Evolutionary conservation across 2,797 vertebrate genomes (phyloP), one percentile per base, ranked within the genome.

Genomic region (Girardinus metallicus): DNA sequence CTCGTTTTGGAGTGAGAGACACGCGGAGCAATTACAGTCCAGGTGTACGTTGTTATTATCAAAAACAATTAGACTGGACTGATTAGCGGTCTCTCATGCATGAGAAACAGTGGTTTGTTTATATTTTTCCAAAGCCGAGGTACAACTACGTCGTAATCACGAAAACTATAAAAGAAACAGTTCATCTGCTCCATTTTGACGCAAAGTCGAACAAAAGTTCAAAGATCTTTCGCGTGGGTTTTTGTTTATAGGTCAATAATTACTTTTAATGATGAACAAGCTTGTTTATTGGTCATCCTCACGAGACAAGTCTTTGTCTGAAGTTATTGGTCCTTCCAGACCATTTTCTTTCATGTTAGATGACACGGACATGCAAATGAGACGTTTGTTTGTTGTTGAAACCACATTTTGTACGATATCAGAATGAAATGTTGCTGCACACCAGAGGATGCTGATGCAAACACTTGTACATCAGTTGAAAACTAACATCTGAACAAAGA

Each of bases 11-110:
- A 91, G 86, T 87, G 91, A 89, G 87, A 90, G 85, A 90, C 84
- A 88, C 83, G 88, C 83, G 75, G 75, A 75, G 89, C 87, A 88
- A 88, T 92, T 91, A 90, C 41, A 53, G 76, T 89, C 83, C 84
- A 91, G 89, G 89, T 88, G 88, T 79, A 77, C 75, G 82, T 80
- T 85, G 80, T 84, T 91, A 86, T 88, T 89, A 83, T 76, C 81
- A 53, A 85, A 89, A 88, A 90, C 93, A 94, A 94, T 94, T 93
- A 91, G 89, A 92, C 86, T 83, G 91, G 88, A 92, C 93, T 92
- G 94, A 93, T 94, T 92, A 93, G 88, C 78, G 81, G 82, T 83
- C 85, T 31, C 62, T 83, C 83, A 82, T 89, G 87, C 82, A 86
- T 82, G 87, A 84, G 62, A 21, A 79, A 76, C 82, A 86, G 78